A percentile compares a stretch with the other conserved stretches of the same genome.
Conservation (phyloP, 2,113 vertebrate genomes). For the Chaetorhynchus papuensis region DNA sequence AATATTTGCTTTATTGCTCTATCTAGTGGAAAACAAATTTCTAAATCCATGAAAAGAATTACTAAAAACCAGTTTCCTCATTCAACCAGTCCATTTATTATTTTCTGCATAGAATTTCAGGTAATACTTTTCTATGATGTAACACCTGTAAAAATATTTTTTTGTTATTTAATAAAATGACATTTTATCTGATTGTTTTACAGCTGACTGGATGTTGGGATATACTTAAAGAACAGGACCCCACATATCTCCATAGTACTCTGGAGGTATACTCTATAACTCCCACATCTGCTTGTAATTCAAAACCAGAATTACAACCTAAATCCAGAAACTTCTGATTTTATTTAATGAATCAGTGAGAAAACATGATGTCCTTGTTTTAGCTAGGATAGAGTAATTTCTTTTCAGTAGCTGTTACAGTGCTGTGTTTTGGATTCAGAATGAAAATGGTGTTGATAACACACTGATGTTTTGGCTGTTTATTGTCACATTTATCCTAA, state of each 20-base stretch:
- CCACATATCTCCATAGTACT: background rate
- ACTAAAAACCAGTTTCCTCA: background rate
- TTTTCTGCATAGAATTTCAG: background rate
- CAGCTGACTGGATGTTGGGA: background rate
- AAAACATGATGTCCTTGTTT: background rate
- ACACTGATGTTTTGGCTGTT: background rate
- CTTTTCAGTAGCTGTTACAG: background rate
- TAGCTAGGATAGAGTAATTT: background rate
- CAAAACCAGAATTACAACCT: constrained; percentile 7
- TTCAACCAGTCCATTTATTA: background rate
- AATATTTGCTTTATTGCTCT: background rate
- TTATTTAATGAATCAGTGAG: background rate
- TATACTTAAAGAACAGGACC: background rate
- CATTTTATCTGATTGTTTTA: background rate
- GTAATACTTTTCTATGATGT: background rate
- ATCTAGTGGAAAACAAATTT: background rate
- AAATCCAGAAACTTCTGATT: background rate
- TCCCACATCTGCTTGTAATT: background rate
- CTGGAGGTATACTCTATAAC: background rate
- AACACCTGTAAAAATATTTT: background rate
- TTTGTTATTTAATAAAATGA: background rate
- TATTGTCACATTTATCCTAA: background rate
- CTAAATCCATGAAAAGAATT: background rate
- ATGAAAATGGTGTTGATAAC: background rate
- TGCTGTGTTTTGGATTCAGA: background rate